Base-by-base conservation (phyloP, 2,797 vertebrate species). In the Rhyacichthys aspro region DNA sequence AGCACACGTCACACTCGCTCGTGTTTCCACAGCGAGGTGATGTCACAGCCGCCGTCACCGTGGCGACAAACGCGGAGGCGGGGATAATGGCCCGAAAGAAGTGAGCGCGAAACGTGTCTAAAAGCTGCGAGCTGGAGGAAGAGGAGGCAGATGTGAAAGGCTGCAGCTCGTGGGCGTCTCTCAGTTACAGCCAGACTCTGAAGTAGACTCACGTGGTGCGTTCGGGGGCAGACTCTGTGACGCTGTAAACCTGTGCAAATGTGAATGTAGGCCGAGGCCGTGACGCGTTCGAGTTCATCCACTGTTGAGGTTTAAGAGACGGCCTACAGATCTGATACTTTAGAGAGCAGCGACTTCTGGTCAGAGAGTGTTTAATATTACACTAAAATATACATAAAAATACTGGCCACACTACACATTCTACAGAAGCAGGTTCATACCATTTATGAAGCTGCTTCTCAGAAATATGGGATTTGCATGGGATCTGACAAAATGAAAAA, bases 1-100 rank as follows among this genome's bases (percentile, higher is more conserved):
- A 44, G 14, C 32, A 63, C 17, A 63, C 10, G 19, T 44, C 36
- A 15, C 43, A 62, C 48, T 46, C 37, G 23, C 59, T 32, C 34
- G 56, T 63, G 19, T 85, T 90, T 91, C 89, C 89, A 87, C 81
- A 57, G 67, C 49, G 59, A 53, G 33, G 77, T 89, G 86, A 91
- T 79, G 79, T 88, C 19, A 38, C 37, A 60, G 55, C 12, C 14
- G 63, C 69, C 66, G 68, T 83, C 86, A 83, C 70, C 41, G n/a
- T 59, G 55, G 74, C 15, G 37, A 77, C 74, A 64, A 15, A 45
- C 17, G 18, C 42, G 87, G 84, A 54, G 84, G 90, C 38, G 81
- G 78, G 76, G 70, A 11, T 28, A 28, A 70, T 74, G 76, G 78
- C 78, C 72, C 69, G 15, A 28, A 28, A 28, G 9, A 37, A 57